Evolutionary conservation across 2,888 invertebrate genomes (phyloP), one percentile per base, ranked within the genome.

Genomic region (Drosophila neonasuta): DNA sequence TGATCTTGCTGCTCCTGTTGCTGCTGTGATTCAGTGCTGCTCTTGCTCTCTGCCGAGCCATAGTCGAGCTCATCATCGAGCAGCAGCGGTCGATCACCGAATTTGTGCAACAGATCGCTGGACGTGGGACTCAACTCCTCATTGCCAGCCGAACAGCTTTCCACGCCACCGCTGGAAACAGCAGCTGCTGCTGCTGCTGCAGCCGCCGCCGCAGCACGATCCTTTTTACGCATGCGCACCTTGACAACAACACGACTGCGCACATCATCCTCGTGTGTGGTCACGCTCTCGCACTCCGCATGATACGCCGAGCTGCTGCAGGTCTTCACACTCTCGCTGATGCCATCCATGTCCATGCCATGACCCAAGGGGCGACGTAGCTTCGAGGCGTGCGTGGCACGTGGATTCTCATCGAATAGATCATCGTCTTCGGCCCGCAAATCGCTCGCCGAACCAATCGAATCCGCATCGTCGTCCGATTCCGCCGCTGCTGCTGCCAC

Each of bases 61-160:
- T 93, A 93, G 78, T 95, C 94, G n/a, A 95, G 89, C 81, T 96
- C 96, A 88, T 96, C 95, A 84, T 96, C 96, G 59, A 95, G 92
- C 4, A 96, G 89, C 41, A 96, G 89, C 1, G 96, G 96, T 74
- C 93, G 93, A 69, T 95, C 95, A 1, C 95, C 96, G 79, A 95
- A 95, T 77, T 94, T 94, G 88, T 95, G 95, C 0, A 95, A 94
- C 6, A 95, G 93, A 68, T 95, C 93, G 65, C 86, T 89, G 32
- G 90, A 90, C 2, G 88, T 86, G 39, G 91, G 90, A 64, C 91
- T 91, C 30, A 94, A 90, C 49, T 93, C 91, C 29, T 88, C 80
- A 10, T 63, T 65, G 3, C 64, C 64, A 5, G 57, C 60, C 36
- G 36, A n/a, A n/a, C 36, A 36, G 36, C 36, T 36, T 4, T 36